phyloP scores from a whole-genome alignment of 2,113 vertebrate species.

The Rhynchomys soricoides region DNA sequence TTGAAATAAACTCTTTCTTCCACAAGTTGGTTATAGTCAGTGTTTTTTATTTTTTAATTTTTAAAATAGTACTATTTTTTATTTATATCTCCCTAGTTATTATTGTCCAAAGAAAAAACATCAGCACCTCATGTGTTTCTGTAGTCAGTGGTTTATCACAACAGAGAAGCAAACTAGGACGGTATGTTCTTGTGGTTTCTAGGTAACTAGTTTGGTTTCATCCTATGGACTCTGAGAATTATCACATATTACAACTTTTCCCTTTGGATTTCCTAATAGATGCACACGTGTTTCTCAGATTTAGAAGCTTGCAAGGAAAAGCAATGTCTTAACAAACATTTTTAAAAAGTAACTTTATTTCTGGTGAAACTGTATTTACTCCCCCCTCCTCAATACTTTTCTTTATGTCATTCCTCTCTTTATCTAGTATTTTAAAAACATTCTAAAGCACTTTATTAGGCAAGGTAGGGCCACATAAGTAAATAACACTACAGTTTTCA shows the following conservation, averaged over 20 bases:
- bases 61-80: too few species aligned
- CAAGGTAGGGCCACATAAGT: conserved; percentile 3
- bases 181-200: conserved; percentile 13
- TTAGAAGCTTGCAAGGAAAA: conserved; percentile 37
- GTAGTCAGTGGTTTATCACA: neutral
- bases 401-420: conserved; percentile 24
- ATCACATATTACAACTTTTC: neutral
- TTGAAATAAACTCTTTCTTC: neutral
- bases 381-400: neutral
- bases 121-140: too few species aligned
- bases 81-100: too few species aligned
- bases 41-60: too few species aligned
- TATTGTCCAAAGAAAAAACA: too few species aligned
- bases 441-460: neutral
- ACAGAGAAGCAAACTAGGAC: neutral
- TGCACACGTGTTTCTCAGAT: neutral
- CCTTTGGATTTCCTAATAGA: neutral
- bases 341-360: neutral
- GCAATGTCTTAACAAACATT: neutral
- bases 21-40: neutral
- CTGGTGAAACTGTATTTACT: neutral
- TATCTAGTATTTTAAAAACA: conserved; percentile 22
- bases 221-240: neutral
- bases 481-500: conserved; percentile 10
- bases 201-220: conserved; percentile 11